These are phyloP conservation scores for Zelostemma sp. DNA, from an alignment of 1,140 invertebrate genomes.

Conservation along the genomic window DNA sequence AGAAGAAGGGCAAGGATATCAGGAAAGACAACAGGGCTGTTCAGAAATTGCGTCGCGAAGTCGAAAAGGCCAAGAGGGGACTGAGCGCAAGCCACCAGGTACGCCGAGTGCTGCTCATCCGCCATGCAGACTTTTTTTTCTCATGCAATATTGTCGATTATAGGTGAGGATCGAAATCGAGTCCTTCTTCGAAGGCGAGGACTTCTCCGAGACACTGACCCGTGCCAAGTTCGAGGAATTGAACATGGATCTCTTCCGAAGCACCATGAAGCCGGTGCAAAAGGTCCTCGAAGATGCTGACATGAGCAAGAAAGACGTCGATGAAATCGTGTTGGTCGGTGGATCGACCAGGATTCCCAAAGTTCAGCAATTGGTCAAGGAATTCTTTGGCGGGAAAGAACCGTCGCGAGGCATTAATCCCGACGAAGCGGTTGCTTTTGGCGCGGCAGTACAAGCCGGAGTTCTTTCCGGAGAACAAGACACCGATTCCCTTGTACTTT, in stretches of 20 bases:
- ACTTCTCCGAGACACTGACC: conserved; percentile 99
- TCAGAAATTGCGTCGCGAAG: conserved; percentile 96
- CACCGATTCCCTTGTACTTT: conserved; percentile 95
- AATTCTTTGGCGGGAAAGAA: conserved; percentile 98
- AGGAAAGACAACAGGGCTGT: conserved; percentile 95
- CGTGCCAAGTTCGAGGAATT: conserved; percentile 99
- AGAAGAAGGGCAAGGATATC: conserved; percentile 99
- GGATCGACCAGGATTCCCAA: conserved; percentile 99
- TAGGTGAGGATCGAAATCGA: conserved; percentile 97
- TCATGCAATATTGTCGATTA: conserved; percentile 12
- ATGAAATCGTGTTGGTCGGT: conserved; percentile 99
- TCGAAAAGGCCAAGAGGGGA: conserved; percentile 97
- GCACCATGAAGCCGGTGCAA: conserved; percentile 98
- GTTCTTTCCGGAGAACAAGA: conserved; percentile 91
- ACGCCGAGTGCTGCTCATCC: no score
- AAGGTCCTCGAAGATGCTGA: conserved; percentile 98
- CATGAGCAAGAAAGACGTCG: conserved; percentile 98
- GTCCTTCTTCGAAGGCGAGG: conserved; percentile 98
- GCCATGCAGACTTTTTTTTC: no score
- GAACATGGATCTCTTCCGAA: conserved; percentile 99
- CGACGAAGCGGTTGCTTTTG: conserved; percentile 98
- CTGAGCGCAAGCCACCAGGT: conserved; percentile 93
- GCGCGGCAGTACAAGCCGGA: conserved; percentile 98
- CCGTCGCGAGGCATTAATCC: conserved; percentile 98
- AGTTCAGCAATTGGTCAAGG: conserved; percentile 98